Percentiles rank a stretch among this genome's conserved stretches.
Conservation (phyloP, 2,113 vertebrate species). For the Capreolus pygargus region DNA sequence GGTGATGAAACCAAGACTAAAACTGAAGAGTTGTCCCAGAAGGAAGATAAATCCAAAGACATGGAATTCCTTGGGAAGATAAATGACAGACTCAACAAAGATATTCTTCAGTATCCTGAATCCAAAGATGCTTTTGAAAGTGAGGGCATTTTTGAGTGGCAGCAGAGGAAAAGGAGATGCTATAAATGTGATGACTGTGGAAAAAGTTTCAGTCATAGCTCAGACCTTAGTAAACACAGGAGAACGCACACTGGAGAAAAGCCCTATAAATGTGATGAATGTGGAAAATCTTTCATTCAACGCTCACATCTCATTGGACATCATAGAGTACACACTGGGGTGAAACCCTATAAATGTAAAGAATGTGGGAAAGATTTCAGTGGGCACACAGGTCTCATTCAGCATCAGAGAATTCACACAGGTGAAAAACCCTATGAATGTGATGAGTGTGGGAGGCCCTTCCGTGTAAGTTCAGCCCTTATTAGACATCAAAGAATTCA, state of each 20-base stretch:
- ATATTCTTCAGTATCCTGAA: neutral
- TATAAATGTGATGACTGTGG: conserved; percentile 49
- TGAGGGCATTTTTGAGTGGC: conserved; percentile 19
- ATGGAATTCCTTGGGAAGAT: neutral
- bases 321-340: conserved; percentile 41
- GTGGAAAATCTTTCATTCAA: conserved; percentile 53
- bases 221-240: conserved; percentile 63
- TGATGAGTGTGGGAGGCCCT: conserved; percentile 42
- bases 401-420: conserved; percentile 57
- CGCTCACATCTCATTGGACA: conserved; percentile 48
- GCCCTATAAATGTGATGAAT: conserved; percentile 48
- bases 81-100: conserved; percentile 5
- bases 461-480: conserved; percentile 50
- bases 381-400: conserved; percentile 41
- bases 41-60: conserved; percentile 20
- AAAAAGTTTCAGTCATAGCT: conserved; percentile 55
- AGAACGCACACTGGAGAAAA: conserved; percentile 64
- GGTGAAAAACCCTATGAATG: conserved; percentile 51
- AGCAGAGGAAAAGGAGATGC: conserved; percentile 23
- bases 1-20: conserved; percentile 29
- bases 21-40: neutral
- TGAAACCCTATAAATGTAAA: conserved; percentile 56
- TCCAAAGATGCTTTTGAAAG: conserved; percentile 18
- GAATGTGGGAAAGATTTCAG: conserved; percentile 59
- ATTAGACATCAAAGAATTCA: conserved; percentile 59